These are phyloP conservation scores for Chauna torquata DNA, from an alignment of 2,113 vertebrate genomes.

Conservation along the genomic window DNA sequence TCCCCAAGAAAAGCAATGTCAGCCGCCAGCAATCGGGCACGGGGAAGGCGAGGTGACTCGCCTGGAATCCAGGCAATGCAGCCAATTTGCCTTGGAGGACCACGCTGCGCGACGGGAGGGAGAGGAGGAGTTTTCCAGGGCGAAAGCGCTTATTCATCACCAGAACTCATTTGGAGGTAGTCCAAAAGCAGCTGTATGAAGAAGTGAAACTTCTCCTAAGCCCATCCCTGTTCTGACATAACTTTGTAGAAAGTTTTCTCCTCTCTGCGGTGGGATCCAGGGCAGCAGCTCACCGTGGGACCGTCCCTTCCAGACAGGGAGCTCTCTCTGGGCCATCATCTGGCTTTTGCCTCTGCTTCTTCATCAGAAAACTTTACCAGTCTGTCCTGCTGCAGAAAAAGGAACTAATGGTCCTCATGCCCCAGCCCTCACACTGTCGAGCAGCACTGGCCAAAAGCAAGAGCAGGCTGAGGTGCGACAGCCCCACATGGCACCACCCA, in stretches of 20 bases:
- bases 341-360: not conserved
- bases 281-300: not conserved
- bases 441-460: not conserved
- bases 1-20: not conserved
- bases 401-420: not conserved
- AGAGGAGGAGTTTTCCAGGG: conserved; percentile 19
- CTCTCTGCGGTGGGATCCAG: not conserved
- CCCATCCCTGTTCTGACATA: not conserved
- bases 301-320: not conserved
- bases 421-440: not conserved
- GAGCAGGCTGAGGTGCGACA: not conserved
- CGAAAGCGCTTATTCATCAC: conserved; percentile 47
- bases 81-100: not conserved
- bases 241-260: not conserved
- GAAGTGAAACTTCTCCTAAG: conserved; percentile 3
- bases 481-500: rapidly evolving
- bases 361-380: not conserved
- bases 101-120: not conserved
- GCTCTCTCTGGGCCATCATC: not conserved
- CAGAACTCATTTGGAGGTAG: conserved; percentile 6
- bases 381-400: not conserved
- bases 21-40: not conserved
- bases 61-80: not conserved
- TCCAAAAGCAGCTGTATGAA: not conserved
- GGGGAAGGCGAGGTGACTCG: not conserved